A percentile compares a stretch with the other conserved stretches of the same genome.
phyloP scores from a whole-genome alignment of 2,888 invertebrate species.

The Octodonta nipae region DNA sequence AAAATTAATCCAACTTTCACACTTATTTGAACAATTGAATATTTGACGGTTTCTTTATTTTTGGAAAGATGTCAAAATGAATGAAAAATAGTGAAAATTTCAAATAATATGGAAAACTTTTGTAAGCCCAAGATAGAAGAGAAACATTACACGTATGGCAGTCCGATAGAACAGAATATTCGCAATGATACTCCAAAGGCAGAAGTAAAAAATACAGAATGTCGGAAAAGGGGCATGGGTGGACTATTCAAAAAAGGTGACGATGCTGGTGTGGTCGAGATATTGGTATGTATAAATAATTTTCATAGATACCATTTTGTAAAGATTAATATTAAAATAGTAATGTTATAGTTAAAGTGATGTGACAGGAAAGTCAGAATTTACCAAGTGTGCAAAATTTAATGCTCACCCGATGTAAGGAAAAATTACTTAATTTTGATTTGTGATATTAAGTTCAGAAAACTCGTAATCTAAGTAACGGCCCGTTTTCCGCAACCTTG shows the following conservation, averaged over 20 bases:
- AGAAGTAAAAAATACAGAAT: conserved; percentile 25
- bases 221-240: conserved; percentile 15
- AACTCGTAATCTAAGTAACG: too few species aligned
- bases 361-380: too few species aligned
- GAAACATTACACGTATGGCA: conserved; percentile 18
- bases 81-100: conserved; percentile 11
- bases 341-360: too few species aligned
- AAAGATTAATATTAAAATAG: too few species aligned
- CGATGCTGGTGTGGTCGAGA: conserved; percentile 9
- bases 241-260: conserved; percentile 12
- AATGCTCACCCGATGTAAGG: too few species aligned
- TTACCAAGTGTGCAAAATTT: too few species aligned
- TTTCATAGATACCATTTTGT: too few species aligned
- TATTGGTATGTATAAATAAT: conserved; percentile 12
- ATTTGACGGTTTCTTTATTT: conserved; percentile 6
- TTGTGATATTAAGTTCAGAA: too few species aligned
- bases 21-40: conserved; percentile 21
- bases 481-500: too few species aligned
- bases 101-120: conserved; percentile 19
- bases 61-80: conserved; percentile 10
- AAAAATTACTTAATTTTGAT: too few species aligned
- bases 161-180: conserved; percentile 14
- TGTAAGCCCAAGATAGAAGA: conserved; percentile 20
- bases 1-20: too few species aligned
- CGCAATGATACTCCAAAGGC: conserved; percentile 18